These are phyloP conservation scores for Lepidothrix coronata DNA, from an alignment of 2,113 vertebrate genomes.

Conservation along the genomic window DNA sequence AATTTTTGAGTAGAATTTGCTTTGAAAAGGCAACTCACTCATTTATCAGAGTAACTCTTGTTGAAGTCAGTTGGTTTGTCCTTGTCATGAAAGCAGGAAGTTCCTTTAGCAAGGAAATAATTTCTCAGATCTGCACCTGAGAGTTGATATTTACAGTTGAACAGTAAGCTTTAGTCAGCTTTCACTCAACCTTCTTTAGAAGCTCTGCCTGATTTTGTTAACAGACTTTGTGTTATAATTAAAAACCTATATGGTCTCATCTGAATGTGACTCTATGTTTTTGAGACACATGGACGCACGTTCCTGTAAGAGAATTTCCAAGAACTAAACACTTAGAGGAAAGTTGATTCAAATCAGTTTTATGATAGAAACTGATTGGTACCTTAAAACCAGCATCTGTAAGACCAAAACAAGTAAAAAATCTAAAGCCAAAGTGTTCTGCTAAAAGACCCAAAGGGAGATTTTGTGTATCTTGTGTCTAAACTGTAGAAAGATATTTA, in stretches of 20 bases:
- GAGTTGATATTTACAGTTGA: neutral
- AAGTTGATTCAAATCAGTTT: neutral
- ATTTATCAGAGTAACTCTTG: neutral
- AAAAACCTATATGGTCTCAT: neutral
- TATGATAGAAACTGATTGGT: neutral
- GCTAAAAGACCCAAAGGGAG: neutral
- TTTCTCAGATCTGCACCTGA: neutral
- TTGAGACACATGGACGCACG: fast-evolving
- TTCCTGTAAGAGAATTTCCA: neutral
- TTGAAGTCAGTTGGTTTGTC: neutral
- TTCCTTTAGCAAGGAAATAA: neutral
- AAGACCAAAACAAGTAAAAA: neutral
- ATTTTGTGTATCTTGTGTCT: neutral
- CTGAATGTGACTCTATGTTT: neutral
- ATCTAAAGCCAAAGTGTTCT: neutral
- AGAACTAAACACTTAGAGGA: neutral
- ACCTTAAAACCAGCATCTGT: neutral
- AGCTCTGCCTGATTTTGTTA: neutral
- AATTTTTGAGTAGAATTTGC: neutral
- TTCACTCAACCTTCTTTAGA: neutral
- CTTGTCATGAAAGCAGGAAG: neutral
- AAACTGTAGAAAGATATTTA: neutral
- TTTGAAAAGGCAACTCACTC: neutral
- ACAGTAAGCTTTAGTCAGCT: neutral
- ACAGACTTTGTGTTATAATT: neutral